phyloP scores from a whole-genome alignment of 2,888 invertebrate species.

The Trachelus troglodyta region DNA sequence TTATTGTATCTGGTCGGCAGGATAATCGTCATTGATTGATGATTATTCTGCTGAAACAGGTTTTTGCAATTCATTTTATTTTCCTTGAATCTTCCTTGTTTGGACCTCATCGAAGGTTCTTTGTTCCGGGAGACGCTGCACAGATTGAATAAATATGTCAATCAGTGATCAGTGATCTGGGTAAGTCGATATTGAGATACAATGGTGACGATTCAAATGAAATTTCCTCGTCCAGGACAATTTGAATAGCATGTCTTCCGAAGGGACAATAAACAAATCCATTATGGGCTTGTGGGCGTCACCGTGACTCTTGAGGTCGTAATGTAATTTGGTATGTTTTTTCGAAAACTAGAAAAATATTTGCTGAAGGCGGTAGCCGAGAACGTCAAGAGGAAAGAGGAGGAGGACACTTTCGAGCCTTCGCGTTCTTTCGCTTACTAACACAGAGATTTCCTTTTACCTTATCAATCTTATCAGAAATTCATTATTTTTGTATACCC shows the following conservation, averaged over 20 bases:
- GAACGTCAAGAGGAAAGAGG: background rate
- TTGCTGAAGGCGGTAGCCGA: background rate
- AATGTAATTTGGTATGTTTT: conserved; percentile 1
- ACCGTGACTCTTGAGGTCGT: background rate
- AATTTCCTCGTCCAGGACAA: background rate
- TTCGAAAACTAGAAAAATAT: conserved; percentile 1
- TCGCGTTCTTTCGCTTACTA: background rate
- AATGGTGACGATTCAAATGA: background rate
- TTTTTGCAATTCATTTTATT: no score
- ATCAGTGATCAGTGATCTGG: background rate
- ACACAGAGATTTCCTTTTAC: background rate
- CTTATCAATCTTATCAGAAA: background rate
- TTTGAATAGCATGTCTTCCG: background rate
- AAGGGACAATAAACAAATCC: background rate
- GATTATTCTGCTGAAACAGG: no score
- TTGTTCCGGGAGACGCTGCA: no score
- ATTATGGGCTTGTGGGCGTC: background rate
- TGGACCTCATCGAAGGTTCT: no score
- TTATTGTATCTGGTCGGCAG: no score
- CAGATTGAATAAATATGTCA: no score
- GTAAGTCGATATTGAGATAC: background rate
- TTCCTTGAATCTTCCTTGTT: no score
- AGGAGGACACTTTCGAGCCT: background rate
- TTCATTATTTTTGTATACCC: background rate
- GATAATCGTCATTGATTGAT: no score